Evolutionary conservation across 2,113 vertebrate species (phyloP).

Genomic region (Vidua chalybeata): DNA sequence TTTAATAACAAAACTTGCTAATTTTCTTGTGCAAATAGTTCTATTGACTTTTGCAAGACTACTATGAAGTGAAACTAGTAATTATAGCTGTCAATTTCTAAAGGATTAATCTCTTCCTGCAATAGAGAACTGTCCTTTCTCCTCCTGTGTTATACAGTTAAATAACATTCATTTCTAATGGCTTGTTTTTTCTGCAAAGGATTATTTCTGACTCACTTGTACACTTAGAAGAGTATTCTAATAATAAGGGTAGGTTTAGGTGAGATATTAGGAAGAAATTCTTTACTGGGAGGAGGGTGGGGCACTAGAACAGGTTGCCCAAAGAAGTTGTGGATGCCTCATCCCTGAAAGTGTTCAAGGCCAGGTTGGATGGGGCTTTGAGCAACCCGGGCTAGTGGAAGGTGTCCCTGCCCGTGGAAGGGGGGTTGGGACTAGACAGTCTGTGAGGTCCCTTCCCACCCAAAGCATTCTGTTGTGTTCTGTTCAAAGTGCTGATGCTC

Average conservation of each 20-base stretch:
- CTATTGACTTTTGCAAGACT: neutral
- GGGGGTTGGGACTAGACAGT: neutral
- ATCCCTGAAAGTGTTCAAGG: neutral
- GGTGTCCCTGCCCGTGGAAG: neutral
- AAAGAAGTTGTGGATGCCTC: neutral
- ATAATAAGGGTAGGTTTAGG: neutral
- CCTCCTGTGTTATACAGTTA: neutral
- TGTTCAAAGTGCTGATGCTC: neutral
- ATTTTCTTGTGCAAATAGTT: neutral
- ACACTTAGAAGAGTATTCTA: neutral
- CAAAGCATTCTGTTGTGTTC: neutral
- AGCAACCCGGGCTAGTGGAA: neutral
- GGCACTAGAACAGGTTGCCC: neutral
- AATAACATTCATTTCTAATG: neutral
- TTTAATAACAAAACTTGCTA: neutral
- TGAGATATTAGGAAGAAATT: neutral
- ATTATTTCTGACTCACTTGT: neutral
- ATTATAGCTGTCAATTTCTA: neutral
- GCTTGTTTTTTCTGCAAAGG: neutral
- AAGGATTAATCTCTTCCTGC: neutral
- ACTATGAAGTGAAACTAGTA: neutral
- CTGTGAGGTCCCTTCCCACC: neutral
- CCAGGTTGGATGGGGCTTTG: neutral
- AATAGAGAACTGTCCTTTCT: neutral
- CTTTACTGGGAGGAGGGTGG: neutral